Conservation (phyloP, 2,888 invertebrate genomes). For the Tryphoninae sp. region DNA sequence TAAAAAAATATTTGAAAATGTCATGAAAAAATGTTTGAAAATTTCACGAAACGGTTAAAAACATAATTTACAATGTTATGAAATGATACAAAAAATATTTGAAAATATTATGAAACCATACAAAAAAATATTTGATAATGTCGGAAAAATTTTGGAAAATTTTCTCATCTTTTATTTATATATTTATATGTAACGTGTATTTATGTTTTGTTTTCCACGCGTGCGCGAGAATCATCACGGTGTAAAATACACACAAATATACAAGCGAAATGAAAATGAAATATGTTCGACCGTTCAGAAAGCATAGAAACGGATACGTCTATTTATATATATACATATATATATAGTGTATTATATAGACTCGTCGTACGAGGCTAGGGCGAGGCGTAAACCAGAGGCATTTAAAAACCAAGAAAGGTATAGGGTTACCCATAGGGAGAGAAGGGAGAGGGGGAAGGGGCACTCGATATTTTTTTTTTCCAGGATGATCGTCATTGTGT, state of each 20-base stretch:
- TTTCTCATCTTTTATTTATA: background rate
- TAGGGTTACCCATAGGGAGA: constrained; percentile 74
- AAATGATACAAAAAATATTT: background rate
- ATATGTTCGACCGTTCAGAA: constrained; percentile 48
- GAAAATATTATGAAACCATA: background rate
- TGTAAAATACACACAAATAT: constrained; percentile 20
- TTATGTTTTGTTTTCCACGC: background rate
- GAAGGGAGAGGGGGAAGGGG: constrained; percentile 3
- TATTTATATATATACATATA: constrained; percentile 29
- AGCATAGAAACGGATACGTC: constrained; percentile 50
- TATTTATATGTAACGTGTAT: background rate
- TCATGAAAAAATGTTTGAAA: constrained; percentile 1
- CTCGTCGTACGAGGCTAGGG: constrained; percentile 10
- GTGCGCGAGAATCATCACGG: constrained; percentile 34
- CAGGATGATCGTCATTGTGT: constrained; percentile 79
- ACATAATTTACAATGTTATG: background rate
- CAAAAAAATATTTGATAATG: constrained; percentile 6
- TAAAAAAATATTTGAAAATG: background rate
- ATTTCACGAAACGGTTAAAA: background rate
- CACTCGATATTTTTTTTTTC: constrained; percentile 17
- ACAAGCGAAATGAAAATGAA: constrained; percentile 44
- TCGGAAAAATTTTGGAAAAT: constrained; percentile 15
- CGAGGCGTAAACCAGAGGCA: constrained; percentile 70
- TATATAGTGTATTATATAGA: background rate
- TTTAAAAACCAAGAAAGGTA: constrained; percentile 79